These are phyloP conservation scores for Amblyornis subalaris DNA, from an alignment of 2,113 vertebrate species.

Conservation along the genomic window DNA sequence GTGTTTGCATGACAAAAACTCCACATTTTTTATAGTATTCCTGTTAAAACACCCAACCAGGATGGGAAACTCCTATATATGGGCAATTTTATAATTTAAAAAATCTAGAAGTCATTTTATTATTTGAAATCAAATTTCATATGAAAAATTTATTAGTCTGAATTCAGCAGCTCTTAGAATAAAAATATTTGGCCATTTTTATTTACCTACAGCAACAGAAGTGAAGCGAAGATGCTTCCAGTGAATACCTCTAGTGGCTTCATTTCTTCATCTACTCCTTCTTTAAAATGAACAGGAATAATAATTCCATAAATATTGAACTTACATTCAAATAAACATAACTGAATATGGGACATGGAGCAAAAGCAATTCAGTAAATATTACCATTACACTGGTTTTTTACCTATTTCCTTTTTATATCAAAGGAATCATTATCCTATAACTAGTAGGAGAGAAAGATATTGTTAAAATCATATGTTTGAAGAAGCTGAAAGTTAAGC, in stretches of 20 bases:
- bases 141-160: background rate
- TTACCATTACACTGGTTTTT: accelerated
- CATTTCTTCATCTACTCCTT: background rate
- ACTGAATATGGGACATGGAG: background rate
- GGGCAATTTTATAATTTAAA: background rate
- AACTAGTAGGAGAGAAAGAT: background rate
- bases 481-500: background rate
- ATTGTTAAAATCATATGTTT: background rate
- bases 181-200: background rate
- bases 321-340: background rate
- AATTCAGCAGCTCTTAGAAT: background rate
- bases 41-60: background rate
- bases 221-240: background rate
- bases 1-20: background rate
- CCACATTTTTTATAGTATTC: background rate
- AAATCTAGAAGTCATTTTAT: background rate
- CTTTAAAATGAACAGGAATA: background rate
- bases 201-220: background rate
- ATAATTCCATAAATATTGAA: background rate
- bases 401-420: background rate
- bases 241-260: background rate
- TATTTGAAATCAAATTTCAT: background rate
- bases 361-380: background rate
- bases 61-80: background rate
- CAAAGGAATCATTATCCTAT: background rate